Percentiles rank a stretch among this genome's conserved stretches.
phyloP scores from a whole-genome alignment of 2,888 invertebrate species.

The Leuctra nigra region DNA sequence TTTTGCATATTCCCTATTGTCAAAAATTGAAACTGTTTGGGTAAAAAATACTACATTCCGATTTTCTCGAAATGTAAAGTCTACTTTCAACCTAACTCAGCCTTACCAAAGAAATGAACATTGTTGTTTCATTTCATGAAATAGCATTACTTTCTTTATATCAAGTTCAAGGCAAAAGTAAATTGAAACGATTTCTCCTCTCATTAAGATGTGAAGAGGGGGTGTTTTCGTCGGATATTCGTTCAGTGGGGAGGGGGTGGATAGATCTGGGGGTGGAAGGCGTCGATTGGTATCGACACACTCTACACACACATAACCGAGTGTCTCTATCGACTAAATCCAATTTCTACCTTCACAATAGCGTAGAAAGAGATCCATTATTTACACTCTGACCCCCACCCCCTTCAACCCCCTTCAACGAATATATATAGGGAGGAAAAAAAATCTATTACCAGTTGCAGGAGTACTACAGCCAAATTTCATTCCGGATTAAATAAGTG shows the following conservation, averaged over 20 bases:
- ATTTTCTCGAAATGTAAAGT: too few species aligned
- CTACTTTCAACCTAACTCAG: too few species aligned
- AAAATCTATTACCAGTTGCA: conserved; percentile 29
- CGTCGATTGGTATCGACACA: conserved; percentile 14
- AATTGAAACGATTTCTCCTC: too few species aligned
- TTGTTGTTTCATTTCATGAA: too few species aligned
- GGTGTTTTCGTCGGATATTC: too few species aligned
- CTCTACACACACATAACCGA: conserved; percentile 15
- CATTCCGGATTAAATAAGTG: conserved; percentile 29
- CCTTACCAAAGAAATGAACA: too few species aligned
- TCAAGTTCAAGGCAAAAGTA: too few species aligned
- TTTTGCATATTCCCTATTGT: too few species aligned
- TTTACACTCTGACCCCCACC: conserved; percentile 36
- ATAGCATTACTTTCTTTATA: too few species aligned
- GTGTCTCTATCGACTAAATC: conserved; percentile 32
- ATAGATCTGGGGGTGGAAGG: neutral
- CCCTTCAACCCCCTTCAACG: neutral
- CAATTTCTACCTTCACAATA: conserved; percentile 40
- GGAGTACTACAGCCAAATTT: conserved; percentile 26
- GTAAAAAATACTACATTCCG: too few species aligned
- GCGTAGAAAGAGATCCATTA: conserved; percentile 38
- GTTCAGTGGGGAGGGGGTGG: neutral
- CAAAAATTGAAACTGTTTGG: too few species aligned
- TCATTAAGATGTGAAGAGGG: neutral
- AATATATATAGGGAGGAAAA: conserved; percentile 19